Conservation (phyloP, 1,140 invertebrate species). For the Zaprionus taronus region DNA sequence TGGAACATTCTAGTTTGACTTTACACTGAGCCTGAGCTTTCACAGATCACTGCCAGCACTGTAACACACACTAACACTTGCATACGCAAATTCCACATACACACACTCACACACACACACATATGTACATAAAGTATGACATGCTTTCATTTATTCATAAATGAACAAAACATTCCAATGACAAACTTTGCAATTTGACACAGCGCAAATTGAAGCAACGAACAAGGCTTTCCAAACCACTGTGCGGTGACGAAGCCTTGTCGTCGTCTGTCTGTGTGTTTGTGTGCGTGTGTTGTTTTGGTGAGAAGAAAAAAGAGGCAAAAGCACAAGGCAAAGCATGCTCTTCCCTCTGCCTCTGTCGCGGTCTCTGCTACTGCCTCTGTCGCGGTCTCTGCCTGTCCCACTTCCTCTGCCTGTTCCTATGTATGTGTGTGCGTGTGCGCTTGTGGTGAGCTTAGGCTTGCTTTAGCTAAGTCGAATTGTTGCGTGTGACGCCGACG, state of each 20-base stretch:
- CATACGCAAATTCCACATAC: background rate
- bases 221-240: slow-evolving; percentile 44
- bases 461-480: slow-evolving; percentile 69
- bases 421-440: slow-evolving; percentile 30
- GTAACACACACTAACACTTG: background rate
- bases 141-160: background rate
- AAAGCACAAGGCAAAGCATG: slow-evolving; percentile 36
- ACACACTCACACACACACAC: background rate
- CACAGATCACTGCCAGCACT: background rate
- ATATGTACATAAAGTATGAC: background rate
- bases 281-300: slow-evolving; percentile 15
- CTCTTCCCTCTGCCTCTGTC: slow-evolving; percentile 16
- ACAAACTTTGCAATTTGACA: background rate
- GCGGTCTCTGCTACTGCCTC: slow-evolving; percentile 10
- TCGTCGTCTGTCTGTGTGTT: slow-evolving; percentile 4
- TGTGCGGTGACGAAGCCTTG: slow-evolving; percentile 52
- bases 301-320: slow-evolving; percentile 35
- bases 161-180: slow-evolving; percentile 9
- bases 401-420: background rate
- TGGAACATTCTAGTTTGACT: background rate
- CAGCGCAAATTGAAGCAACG: slow-evolving; percentile 6
- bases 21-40: background rate
- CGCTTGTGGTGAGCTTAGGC: slow-evolving; percentile 62
- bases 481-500: slow-evolving; percentile 67
- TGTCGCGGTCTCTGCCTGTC: background rate